Evolutionary conservation across 2,888 invertebrate genomes (phyloP).

Genomic region (Caenorhabditis panamensis): DNA sequence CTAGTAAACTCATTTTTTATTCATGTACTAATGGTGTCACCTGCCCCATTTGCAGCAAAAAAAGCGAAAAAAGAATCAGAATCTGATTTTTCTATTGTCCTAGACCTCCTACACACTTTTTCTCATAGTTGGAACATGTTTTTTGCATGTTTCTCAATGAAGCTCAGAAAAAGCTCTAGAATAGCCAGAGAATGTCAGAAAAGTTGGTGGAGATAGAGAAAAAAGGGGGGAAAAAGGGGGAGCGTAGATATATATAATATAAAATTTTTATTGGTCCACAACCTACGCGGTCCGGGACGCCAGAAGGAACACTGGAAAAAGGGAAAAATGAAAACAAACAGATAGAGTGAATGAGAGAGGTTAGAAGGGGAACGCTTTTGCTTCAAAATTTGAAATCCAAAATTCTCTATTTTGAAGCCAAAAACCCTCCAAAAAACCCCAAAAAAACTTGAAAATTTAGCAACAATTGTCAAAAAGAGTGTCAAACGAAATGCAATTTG

Average conservation of each 20-base stretch:
- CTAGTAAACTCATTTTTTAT: too few relatives aligned
- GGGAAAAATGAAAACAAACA: conserved; percentile 6
- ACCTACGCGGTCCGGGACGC: background rate
- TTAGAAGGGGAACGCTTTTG: background rate
- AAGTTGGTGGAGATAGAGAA: conserved; percentile 16
- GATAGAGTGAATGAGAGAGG: conserved; percentile 9
- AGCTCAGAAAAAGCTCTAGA: background rate
- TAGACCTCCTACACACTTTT: too few relatives aligned
- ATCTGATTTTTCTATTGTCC: too few relatives aligned
- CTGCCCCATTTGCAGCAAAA: too few relatives aligned
- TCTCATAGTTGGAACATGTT: too few relatives aligned
- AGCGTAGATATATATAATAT: conserved; percentile 23
- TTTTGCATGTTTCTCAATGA: too few relatives aligned
- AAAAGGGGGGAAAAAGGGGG: background rate
- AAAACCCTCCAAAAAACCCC: background rate
- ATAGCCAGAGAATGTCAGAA: conserved; percentile 15
- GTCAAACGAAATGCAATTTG: background rate
- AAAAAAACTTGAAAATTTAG: background rate
- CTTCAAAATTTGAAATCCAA: background rate
- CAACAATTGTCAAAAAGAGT: background rate
- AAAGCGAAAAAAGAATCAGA: too few relatives aligned
- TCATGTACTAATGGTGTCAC: too few relatives aligned
- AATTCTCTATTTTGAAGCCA: too few relatives aligned
- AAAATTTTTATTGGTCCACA: conserved; percentile 34
- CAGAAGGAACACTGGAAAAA: background rate